These are phyloP conservation scores for Chrysotoxum bicinctum DNA, from an alignment of 2,888 invertebrate genomes.

Conservation along the genomic window DNA sequence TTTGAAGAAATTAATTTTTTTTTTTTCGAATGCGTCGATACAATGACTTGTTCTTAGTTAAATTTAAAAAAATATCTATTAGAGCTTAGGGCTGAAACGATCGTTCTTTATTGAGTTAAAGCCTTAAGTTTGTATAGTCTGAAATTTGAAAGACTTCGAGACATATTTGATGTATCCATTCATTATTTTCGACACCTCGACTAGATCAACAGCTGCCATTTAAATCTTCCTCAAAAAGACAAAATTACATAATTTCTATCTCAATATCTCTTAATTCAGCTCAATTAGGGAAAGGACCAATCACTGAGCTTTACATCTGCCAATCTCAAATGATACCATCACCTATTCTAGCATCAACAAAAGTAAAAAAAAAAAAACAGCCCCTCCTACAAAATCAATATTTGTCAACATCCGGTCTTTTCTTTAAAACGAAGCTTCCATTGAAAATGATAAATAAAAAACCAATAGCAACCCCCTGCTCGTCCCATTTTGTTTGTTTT, in stretches of 20 bases:
- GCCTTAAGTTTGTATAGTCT: too few relatives aligned
- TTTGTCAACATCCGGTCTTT: slow-evolving; percentile 40
- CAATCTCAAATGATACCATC: slow-evolving; percentile 30
- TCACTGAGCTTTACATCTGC: slow-evolving; percentile 44
- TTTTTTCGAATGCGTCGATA: too few relatives aligned
- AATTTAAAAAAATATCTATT: too few relatives aligned
- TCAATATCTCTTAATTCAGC: slow-evolving; percentile 26
- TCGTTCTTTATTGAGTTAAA: too few relatives aligned
- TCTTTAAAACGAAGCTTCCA: background rate
- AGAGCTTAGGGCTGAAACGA: too few relatives aligned
- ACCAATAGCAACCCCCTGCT: background rate
- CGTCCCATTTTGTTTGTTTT: slow-evolving; percentile 6
- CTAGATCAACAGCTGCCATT: too few relatives aligned
- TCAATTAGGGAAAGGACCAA: slow-evolving; percentile 27
- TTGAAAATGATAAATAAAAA: background rate
- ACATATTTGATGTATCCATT: too few relatives aligned
- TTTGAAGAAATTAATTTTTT: too few relatives aligned
- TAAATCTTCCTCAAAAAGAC: background rate
- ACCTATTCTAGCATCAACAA: background rate
- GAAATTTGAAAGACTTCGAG: too few relatives aligned
- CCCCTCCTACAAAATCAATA: slow-evolving; percentile 51
- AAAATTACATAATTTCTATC: background rate
- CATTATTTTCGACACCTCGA: too few relatives aligned
- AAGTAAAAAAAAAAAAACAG: background rate
- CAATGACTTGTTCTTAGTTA: too few relatives aligned